Evolutionary conservation across 2,888 invertebrate species (phyloP), one percentile per base, ranked within the genome.

Genomic region (Ochropacha duplaris): DNA sequence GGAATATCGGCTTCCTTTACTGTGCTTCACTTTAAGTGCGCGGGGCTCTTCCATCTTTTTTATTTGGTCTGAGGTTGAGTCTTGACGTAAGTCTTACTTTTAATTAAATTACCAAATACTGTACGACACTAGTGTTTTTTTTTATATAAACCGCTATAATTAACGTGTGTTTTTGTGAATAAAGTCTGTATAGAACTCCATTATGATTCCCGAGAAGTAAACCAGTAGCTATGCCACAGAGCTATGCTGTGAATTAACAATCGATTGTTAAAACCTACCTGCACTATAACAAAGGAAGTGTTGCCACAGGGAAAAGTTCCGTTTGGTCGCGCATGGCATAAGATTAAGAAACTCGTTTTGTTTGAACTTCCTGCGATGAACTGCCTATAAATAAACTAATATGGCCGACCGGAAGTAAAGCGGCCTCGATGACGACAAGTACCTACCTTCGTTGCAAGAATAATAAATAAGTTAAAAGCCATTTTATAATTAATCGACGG

Each of bases 311-410:
- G 75, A 77, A 78, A 74, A 78, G 82, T 80, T 83, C 76, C 79
- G 75, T 77, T 75, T 67, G 75, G 76, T 79, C 82, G 82, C 85
- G 80, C 81, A 74, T 77, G 74, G 83, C 78, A 86, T 84, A 84
- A 83, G 79, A 85, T 87, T 86, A 81, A 86, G 82, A 85, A 83
- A 85, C 75, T 62, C 70, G 79, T 79, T 81, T 81, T 74, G 74
- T 78, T 69, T 73, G 64, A 62, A 83, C 84, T 89, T 90, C 89
- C 90, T 86, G 78, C 62, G 78, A 69, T 72, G 69, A 61, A 66
- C 71, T 50, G 61, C 57, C 66, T 84, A 85, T 82, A 86, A 87
- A 88, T 88, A 88, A 82, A 83, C 83, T 74, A 79, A 86, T 83
- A 84, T 81, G 79, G 80, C 76, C 52, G 69, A 65, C 79, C 84